Evolutionary conservation across 2,888 invertebrate species (phyloP).

Genomic region (Pristionchus entomophagus): DNA sequence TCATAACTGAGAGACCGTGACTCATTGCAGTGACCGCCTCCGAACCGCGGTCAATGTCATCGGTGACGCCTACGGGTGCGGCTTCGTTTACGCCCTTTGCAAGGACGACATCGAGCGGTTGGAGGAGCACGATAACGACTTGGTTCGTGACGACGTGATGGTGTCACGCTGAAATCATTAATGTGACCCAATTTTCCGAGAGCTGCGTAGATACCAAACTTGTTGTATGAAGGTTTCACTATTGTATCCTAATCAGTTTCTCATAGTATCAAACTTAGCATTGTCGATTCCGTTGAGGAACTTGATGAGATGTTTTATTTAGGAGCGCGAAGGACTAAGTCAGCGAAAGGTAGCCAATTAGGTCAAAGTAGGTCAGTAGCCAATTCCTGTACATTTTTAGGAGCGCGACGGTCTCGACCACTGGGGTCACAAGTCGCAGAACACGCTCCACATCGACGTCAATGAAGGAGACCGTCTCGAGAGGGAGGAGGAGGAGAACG

Average conservation of each 20-base stretch:
- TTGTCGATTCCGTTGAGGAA: too few species aligned
- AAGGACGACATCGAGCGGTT: constrained; percentile 55
- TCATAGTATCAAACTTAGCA: not conserved
- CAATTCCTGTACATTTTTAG: not conserved
- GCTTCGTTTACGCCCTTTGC: constrained; percentile 82
- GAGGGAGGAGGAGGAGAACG: too few species aligned
- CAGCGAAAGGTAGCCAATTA: too few species aligned
- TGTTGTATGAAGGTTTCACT: too few species aligned
- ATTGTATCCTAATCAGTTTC: not conserved
- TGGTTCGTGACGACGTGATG: too few species aligned
- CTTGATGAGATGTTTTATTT: too few species aligned
- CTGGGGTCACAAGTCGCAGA: constrained; percentile 38
- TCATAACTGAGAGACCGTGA: too few species aligned
- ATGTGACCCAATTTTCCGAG: too few species aligned
- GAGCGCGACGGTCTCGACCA: constrained; percentile 18
- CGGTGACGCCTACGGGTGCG: constrained; percentile 94
- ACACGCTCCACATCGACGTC: constrained; percentile 31
- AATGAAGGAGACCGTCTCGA: not conserved
- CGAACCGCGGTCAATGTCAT: constrained; percentile 89
- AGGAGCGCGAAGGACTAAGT: too few species aligned
- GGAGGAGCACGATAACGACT: not conserved
- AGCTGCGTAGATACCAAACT: too few species aligned
- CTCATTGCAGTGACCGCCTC: constrained; percentile 82
- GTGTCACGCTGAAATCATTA: too few species aligned
- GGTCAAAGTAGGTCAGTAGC: too few species aligned